Evolutionary conservation across 1,140 invertebrate genomes (phyloP), one percentile per base, ranked within the genome.

Genomic region (Akabosia matsudoensis): DNA sequence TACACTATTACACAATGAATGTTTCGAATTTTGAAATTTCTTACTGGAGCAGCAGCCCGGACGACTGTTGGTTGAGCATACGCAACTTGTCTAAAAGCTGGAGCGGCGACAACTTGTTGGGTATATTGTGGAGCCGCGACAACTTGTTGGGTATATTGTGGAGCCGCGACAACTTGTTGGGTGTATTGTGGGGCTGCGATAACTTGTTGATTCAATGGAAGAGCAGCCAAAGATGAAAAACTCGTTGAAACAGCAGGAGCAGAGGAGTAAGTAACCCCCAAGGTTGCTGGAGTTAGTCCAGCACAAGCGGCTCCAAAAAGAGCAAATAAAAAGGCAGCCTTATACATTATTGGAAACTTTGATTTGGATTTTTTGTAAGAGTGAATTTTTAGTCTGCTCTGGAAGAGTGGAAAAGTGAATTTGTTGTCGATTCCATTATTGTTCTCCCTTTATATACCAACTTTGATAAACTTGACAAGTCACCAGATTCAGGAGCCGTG

Each of bases 301-400:
- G 24, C 73, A n/a, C n/a, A 7, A 33, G 73, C 73, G n/a, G 52
- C 52, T 61, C 73, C 73, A 30, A 74, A 61, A 22, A 74, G 52
- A 16, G 73, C 73, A 52, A 74, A 18, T 45, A 74, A 61, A 61
- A 74, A 13, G 26, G 73, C 73, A 30, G 56, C 33, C 73, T 74
- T 56, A 22, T 56, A 56, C 54, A 56, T 56, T 13, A 56, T 24
- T n/a, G n/a, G n/a, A n/a, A n/a, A n/a, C n/a, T n/a, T n/a, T n/a
- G n/a, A 10, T 56, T 16, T 3, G 10, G 54, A 56, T 56, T 10
- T 13, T 10, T 7, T 24, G 4, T 56, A n/a, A 4, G 3, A 7
- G 54, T 4, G 7, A 56, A 56, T 24, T 56, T 22, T 56, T 10
- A n/a, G 54, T 13, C 13, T 56, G 10, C 7, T 16, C 54, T 16